Evolutionary conservation across 2,888 invertebrate genomes (phyloP).

Genomic region (Cheilosia vulpina): DNA sequence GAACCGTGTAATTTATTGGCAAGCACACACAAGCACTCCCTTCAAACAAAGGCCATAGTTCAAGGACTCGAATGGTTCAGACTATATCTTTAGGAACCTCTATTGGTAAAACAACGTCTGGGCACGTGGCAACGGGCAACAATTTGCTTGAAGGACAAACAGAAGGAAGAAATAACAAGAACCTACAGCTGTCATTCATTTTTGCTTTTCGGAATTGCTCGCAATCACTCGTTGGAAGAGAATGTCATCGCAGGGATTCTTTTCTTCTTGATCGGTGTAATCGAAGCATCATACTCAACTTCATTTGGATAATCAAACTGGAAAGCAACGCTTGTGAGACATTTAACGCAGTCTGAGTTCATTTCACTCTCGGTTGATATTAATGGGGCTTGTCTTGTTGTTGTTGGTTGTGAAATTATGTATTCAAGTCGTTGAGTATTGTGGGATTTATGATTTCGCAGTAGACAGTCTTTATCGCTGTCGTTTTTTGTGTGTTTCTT

Average conservation of each 20-base stretch:
- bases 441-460: no score
- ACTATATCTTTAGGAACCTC: neutral
- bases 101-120: neutral
- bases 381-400: neutral
- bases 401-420: neutral
- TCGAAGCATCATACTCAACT: neutral
- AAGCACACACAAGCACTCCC: neutral
- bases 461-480: no score
- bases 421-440: neutral
- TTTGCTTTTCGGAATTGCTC: neutral
- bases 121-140: neutral
- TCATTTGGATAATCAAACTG: neutral
- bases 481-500: neutral
- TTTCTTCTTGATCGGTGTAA: neutral
- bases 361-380: neutral
- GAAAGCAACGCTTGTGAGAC: neutral
- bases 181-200: neutral
- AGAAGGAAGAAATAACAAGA: neutral
- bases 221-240: neutral
- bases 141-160: neutral
- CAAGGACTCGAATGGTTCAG: neutral
- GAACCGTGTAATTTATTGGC: slow-evolving; percentile 5
- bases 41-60: neutral
- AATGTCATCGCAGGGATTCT: neutral
- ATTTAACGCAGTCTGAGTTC: neutral